These are phyloP conservation scores for Drosophila formosana DNA, from an alignment of 2,888 invertebrate genomes.

Conservation along the genomic window DNA sequence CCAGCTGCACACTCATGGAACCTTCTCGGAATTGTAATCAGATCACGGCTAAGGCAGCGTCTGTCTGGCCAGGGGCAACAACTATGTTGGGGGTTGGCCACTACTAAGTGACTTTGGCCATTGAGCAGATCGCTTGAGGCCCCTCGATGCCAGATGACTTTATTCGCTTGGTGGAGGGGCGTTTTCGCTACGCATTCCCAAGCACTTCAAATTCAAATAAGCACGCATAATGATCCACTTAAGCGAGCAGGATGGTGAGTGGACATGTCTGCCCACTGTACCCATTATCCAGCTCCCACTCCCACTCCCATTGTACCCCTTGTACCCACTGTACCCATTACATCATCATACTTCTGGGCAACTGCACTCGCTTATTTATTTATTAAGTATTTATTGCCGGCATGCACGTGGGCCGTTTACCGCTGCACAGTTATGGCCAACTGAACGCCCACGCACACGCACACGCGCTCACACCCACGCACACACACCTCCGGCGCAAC, in stretches of 20 bases:
- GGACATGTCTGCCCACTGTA: background rate
- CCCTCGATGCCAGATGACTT: background rate
- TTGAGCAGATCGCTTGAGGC: conserved; percentile 14
- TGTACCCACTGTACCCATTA: background rate
- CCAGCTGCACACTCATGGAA: conserved; percentile 46
- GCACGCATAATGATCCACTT: conserved; percentile 19
- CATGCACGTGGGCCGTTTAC: background rate
- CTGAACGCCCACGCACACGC: background rate
- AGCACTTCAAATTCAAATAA: conserved; percentile 27
- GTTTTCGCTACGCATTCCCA: background rate
- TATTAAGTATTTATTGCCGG: conserved; percentile 47
- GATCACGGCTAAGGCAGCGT: conserved; percentile 61
- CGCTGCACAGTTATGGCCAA: background rate
- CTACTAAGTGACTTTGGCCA: background rate
- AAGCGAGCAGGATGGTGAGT: background rate
- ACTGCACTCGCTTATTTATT: conserved; percentile 45
- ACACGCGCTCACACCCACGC: background rate
- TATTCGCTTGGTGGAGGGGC: background rate
- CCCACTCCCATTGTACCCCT: background rate
- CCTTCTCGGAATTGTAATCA: conserved; percentile 69
- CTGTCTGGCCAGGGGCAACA: background rate
- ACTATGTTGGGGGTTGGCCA: background rate
- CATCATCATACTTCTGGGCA: conserved; percentile 7
- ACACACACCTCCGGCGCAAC: background rate
- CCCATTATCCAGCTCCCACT: background rate